These are phyloP conservation scores for Pseudorhiza aurosa DNA, from an alignment of 30 jellyfish, hydroid and myxozoan species.

Conservation along the genomic window DNA sequence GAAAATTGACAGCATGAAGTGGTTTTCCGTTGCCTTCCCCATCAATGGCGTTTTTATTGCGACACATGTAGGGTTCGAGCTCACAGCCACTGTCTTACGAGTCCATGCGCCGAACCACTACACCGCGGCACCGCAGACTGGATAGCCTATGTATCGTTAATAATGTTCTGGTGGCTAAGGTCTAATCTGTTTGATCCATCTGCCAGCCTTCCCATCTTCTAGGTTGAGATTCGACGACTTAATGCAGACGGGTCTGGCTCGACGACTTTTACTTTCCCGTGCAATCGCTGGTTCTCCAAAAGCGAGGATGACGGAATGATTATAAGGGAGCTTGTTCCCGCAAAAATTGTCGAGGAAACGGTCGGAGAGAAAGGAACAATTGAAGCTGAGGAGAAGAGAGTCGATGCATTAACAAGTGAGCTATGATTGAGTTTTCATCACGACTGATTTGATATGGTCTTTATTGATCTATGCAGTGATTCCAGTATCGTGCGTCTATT, in stretches of 20 bases:
- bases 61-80: no score
- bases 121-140: neutral
- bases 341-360: constrained; percentile 84
- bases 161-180: neutral
- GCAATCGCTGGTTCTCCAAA: constrained; percentile 98
- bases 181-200: neutral
- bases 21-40: no score
- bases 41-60: no score
- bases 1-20: neutral
- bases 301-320: constrained; percentile 97
- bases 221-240: constrained; percentile 93
- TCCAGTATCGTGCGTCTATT: no score
- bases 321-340: constrained; percentile 96
- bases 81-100: no score
- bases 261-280: constrained; percentile 93
- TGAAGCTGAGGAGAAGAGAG: constrained; percentile 83
- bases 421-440: neutral
- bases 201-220: neutral
- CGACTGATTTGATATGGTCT: neutral
- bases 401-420: constrained; percentile 92
- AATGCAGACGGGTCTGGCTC: constrained; percentile 83
- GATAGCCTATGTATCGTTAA: neutral
- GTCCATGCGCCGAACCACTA: no score
- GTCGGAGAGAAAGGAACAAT: constrained; percentile 74
- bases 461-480: no score